Evolutionary conservation across 37 sponge, comb jelly and placozoan species (phyloP), one percentile per base, ranked within the genome.

Genomic region (Dysidea cf. avara): DNA sequence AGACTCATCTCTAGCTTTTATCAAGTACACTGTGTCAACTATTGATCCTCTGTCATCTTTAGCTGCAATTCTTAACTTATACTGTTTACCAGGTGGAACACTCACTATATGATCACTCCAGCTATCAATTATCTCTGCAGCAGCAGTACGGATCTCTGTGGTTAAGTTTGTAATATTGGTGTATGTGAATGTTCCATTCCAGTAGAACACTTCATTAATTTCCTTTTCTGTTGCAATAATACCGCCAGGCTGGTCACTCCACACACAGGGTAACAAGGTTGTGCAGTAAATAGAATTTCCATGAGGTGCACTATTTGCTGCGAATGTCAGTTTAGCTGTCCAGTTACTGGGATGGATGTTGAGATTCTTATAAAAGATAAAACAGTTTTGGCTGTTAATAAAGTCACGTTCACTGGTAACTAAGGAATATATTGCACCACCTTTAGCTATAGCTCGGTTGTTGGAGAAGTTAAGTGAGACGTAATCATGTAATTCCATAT

Each of bases 231-330:
- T n/a, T n/a, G n/a, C 5, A 9, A 39, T 14, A 32, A 18, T 52
- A 40, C 43, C 26, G 39, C 20, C n/a, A 38, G 16, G 37, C 6
- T 12, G 26, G 43, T 32, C 31, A 21, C 47, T 47, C 39, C 73
- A 17, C 2, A 29, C 43, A 57, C 78, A 77, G 46, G 78, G 61
- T 35, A 9, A 25, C 7, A 83, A 49, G 0, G 83, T 69, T 0
- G 75, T 55, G 6, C 69, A 46, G 39, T 56, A 74, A 1, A 83
- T 75, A 39, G 68, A 36, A 0, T 75, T 24, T 21, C 76, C 83
- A 6, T 4, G 25, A 26, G 4, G 29, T 22, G 78, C 78, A 35
- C 5, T 2, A 22, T 77, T 77, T 6, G 38, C 46, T 20, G 2
- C 2, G 58, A 77, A 77, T 2, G 1, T 24, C 53, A 77, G 20